These are phyloP conservation scores for Chondrosia reniformis DNA, from an alignment of 37 sponge, comb jelly and placozoan species.

Conservation along the genomic window DNA sequence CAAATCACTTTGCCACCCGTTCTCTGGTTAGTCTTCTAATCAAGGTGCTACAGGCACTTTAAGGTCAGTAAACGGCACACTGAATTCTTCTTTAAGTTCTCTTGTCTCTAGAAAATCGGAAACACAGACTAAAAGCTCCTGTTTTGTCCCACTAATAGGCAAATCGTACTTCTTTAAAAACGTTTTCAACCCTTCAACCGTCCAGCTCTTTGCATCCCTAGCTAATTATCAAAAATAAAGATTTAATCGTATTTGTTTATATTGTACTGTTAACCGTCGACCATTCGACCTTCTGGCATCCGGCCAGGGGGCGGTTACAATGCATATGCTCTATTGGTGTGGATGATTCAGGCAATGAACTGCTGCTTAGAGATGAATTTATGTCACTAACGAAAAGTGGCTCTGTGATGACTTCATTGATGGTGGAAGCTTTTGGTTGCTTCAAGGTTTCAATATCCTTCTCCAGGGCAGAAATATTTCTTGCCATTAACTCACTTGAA, in stretches of 20 bases:
- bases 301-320: neutral
- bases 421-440: too few species aligned
- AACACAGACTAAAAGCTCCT: constrained; percentile 4
- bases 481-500: too few species aligned
- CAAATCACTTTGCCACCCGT: neutral
- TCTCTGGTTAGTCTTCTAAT: constrained; percentile 7
- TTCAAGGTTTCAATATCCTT: too few species aligned
- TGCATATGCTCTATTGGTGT: constrained; percentile 25
- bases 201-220: too few species aligned
- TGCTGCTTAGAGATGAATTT: too few species aligned
- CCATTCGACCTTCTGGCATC: neutral
- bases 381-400: too few species aligned
- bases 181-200: constrained; percentile 1
- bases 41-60: neutral
- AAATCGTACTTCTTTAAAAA: neutral
- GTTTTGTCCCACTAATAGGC: constrained; percentile 12
- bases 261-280: constrained; percentile 18
- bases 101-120: constrained; percentile 21
- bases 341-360: too few species aligned
- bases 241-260: too few species aligned
- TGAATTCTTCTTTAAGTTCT: constrained; percentile 15
- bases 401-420: too few species aligned
- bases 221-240: too few species aligned
- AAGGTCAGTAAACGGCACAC: constrained; percentile 10
- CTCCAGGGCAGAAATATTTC: too few species aligned